A percentile compares a stretch with the other conserved stretches of the same genome.
phyloP scores from a whole-genome alignment of 2,113 vertebrate species.

The Miniopterus natalensis region DNA sequence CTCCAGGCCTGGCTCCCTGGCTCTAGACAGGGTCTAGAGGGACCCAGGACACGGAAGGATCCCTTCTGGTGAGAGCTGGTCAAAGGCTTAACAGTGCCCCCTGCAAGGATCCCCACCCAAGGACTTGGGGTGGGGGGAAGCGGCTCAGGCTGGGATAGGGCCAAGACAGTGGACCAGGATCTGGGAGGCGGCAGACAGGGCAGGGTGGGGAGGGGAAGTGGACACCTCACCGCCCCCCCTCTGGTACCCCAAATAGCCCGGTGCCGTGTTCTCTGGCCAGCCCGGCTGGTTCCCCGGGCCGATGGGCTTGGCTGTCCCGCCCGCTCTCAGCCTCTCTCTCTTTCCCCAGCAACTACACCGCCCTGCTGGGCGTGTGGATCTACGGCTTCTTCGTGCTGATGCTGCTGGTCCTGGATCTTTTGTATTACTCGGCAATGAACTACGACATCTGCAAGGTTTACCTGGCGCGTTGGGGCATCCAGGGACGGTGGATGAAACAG shows the following conservation, averaged over 20 bases:
- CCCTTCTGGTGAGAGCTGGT: background rate
- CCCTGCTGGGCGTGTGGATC: conserved; percentile 98
- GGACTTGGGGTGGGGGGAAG: background rate
- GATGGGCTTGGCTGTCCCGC: rapidly evolving
- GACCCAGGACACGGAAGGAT: background rate
- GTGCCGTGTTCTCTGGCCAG: rapidly evolving
- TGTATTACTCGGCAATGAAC: conserved; percentile 99
- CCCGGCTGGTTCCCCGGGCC: rapidly evolving
- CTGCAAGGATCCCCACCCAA: rapidly evolving
- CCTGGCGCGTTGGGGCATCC: conserved; percentile 97
- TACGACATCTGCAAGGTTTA: conserved; percentile 97
- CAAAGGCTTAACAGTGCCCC: rapidly evolving
- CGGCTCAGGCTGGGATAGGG: background rate
- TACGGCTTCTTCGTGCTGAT: conserved; percentile 98
- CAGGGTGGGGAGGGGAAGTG: rapidly evolving
- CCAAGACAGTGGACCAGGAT: background rate
- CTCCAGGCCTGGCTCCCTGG: background rate
- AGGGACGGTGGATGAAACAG: conserved; percentile 95
- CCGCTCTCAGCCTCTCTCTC: background rate
- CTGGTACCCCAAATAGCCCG: background rate
- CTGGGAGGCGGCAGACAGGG: rapidly evolving
- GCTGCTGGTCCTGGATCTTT: conserved; percentile 95
- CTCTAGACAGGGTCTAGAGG: background rate
- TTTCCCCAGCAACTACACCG: conserved; percentile 95
- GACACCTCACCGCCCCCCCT: background rate